These are phyloP conservation scores for Pteruthius melanotis DNA, from an alignment of 2,113 vertebrate species.

Conservation along the genomic window DNA sequence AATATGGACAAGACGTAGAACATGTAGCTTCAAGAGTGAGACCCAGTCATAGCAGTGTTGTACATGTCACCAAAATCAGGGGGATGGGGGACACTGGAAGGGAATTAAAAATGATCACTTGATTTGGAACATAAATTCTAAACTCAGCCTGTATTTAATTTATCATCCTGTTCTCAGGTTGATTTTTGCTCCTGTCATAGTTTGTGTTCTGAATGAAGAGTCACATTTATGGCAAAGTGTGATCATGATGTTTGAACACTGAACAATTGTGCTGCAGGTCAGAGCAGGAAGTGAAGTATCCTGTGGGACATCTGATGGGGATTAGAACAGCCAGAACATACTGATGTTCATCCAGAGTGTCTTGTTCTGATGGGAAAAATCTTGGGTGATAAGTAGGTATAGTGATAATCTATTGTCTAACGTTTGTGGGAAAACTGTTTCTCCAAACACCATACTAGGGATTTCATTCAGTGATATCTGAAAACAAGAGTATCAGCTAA, in stretches of 20 bases:
- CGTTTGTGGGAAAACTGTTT: not conserved
- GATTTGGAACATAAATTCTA: not conserved
- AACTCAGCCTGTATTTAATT: not conserved
- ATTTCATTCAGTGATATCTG: not conserved
- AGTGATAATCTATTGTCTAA: not conserved
- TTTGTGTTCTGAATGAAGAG: not conserved
- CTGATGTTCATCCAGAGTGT: not conserved
- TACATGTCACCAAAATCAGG: not conserved
- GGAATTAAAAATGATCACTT: not conserved
- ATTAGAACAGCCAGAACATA: not conserved
- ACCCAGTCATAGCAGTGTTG: not conserved
- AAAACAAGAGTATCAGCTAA: not conserved
- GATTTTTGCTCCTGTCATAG: not conserved
- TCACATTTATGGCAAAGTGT: not conserved
- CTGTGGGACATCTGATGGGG: not conserved
- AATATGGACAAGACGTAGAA: not conserved
- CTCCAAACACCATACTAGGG: not conserved
- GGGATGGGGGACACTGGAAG: not conserved
- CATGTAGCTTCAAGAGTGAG: not conserved
- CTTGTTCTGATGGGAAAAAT: not conserved
- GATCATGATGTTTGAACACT: not conserved
- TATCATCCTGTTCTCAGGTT: not conserved
- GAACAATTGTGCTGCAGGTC: not conserved
- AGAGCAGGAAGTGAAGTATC: not conserved
- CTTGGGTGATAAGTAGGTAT: not conserved